These are phyloP conservation scores for Remorina albescens DNA, from an alignment of 2,797 vertebrate species.

Conservation along the genomic window DNA sequence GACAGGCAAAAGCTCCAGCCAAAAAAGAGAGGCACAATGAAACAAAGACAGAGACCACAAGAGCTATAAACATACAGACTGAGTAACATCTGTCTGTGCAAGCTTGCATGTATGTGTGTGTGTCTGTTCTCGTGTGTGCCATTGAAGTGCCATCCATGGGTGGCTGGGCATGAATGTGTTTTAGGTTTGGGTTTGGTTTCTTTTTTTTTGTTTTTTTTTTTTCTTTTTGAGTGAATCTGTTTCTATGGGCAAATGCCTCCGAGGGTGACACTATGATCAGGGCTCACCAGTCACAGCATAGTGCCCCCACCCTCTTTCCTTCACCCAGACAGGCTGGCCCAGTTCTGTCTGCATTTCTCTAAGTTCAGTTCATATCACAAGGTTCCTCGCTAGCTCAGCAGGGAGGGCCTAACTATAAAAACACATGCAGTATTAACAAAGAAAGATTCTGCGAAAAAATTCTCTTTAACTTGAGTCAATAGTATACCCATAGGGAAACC, in stretches of 20 bases:
- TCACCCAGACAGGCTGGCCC: slow-evolving; percentile 32
- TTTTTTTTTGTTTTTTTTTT: too few species aligned
- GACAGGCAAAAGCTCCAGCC: slow-evolving; percentile 43
- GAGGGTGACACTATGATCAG: slow-evolving; percentile 34
- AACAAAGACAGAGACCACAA: slow-evolving; percentile 29
- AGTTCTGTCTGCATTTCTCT: slow-evolving; percentile 39
- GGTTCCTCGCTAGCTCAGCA: neutral
- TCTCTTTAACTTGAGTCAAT: neutral
- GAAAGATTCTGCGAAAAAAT: neutral
- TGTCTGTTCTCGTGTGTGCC: neutral
- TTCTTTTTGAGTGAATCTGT: slow-evolving; percentile 30
- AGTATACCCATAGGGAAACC: neutral
- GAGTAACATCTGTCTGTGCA: slow-evolving; percentile 13
- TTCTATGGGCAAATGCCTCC: slow-evolving; percentile 41
- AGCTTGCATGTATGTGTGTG: neutral
- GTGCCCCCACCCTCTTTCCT: slow-evolving; percentile 1
- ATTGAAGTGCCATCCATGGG: slow-evolving; percentile 6
- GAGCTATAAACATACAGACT: slow-evolving; percentile 4
- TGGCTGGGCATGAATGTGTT: slow-evolving; percentile 34
- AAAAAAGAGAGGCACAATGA: slow-evolving; percentile 31
- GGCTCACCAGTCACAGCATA: neutral
- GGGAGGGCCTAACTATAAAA: neutral
- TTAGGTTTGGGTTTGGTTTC: too few species aligned
- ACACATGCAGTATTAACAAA: neutral
- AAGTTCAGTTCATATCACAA: slow-evolving; percentile 6